These are phyloP conservation scores for Lithophane semibrunnea DNA, from an alignment of 2,888 invertebrate genomes.

Conservation along the genomic window DNA sequence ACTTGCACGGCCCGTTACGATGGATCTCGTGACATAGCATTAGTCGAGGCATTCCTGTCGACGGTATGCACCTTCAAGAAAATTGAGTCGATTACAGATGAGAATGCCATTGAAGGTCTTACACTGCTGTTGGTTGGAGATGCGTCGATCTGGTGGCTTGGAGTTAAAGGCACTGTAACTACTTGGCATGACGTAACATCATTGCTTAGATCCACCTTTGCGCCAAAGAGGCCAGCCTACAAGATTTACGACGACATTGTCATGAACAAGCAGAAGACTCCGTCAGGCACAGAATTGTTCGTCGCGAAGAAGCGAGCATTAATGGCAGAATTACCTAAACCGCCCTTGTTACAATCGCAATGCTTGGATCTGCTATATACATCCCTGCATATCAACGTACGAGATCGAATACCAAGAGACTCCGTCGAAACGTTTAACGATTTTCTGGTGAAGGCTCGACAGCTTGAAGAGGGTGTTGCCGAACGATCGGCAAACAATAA, in stretches of 20 bases:
- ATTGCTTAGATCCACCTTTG: slow-evolving; percentile 6
- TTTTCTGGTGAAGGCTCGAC: slow-evolving; percentile 11
- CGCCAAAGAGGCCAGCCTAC: slow-evolving; percentile 27
- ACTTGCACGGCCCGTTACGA: slow-evolving; percentile 14
- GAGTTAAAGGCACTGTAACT: background rate
- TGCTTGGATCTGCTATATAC: too few relatives aligned
- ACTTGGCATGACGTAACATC: background rate
- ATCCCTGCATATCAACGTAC: too few relatives aligned
- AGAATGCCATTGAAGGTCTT: slow-evolving; percentile 15
- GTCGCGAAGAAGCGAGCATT: slow-evolving; percentile 25
- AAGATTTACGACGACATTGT: slow-evolving; percentile 10
- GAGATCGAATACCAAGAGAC: slow-evolving; percentile 19
- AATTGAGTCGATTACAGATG: background rate
- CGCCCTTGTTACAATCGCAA: too few relatives aligned
- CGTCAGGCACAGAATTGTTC: background rate
- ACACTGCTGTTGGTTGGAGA: background rate
- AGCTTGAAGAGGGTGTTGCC: background rate
- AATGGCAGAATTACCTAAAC: slow-evolving; percentile 1
- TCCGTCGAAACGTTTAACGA: background rate
- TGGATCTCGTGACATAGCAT: background rate
- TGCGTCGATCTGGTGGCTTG: slow-evolving; percentile 24
- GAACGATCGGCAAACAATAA: background rate
- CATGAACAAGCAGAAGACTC: slow-evolving; percentile 1
- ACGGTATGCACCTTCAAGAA: slow-evolving; percentile 5
- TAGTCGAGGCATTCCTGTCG: slow-evolving; percentile 26